Evolutionary conservation across 2,113 vertebrate species (phyloP).

Genomic region (Calidris pugnax): DNA sequence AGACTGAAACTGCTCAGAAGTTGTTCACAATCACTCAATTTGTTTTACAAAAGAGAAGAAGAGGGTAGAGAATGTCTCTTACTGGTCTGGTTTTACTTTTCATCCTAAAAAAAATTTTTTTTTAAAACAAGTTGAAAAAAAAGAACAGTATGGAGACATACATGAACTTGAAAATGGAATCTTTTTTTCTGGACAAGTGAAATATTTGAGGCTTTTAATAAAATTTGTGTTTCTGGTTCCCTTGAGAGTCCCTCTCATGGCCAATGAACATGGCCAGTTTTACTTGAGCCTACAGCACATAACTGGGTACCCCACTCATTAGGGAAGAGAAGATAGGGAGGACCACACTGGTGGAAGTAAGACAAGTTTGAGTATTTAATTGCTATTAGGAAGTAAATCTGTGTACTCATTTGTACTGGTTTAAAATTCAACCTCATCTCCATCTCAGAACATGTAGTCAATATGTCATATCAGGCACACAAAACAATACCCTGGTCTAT

Average conservation of each 20-base stretch:
- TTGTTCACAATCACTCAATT: not conserved
- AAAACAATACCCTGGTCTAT: not conserved
- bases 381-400: not conserved
- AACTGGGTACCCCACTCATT: fast-evolving
- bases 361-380: not conserved
- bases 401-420: not conserved
- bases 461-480: not conserved
- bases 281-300: not conserved
- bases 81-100: not conserved
- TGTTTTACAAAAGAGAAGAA: not conserved
- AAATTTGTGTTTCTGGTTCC: not conserved
- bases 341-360: not conserved
- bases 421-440: not conserved
- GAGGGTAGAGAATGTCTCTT: not conserved
- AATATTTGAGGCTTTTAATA: not conserved
- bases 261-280: not conserved
- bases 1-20: not conserved
- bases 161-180: fast-evolving
- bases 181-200: not conserved
- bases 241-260: too few relatives aligned
- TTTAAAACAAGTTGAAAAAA: not conserved
- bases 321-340: not conserved
- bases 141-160: not conserved
- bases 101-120: not conserved
- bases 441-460: not conserved